Conservation (phyloP, 2,797 vertebrate genomes). For the Onychomys leucogaster region DNA sequence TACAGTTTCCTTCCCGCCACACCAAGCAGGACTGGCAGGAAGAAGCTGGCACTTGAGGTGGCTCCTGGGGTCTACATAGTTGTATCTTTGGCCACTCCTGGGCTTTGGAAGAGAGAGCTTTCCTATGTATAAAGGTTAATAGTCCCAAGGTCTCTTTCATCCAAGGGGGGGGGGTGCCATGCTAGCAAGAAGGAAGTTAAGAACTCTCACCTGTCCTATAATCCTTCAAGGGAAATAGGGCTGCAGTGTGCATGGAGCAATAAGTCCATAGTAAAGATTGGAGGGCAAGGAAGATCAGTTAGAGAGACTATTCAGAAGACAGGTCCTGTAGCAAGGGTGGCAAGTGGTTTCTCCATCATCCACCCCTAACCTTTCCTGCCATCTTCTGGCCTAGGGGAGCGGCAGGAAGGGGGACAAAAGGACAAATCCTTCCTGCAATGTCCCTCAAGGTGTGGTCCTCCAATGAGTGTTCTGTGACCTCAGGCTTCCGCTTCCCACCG, state of each 20-base stretch:
- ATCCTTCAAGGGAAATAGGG: neutral
- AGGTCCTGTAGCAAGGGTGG: fast-evolving
- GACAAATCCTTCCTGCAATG: fast-evolving
- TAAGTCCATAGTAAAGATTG: neutral
- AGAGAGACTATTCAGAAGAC: neutral
- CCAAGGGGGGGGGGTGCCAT: neutral
- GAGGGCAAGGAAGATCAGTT: neutral
- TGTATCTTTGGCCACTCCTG: neutral
- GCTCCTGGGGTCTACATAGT: neutral
- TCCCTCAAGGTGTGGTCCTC: neutral
- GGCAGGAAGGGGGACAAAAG: neutral
- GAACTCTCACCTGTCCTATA: neutral
- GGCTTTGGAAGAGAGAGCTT: neutral
- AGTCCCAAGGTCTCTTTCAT: neutral
- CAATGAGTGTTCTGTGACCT: neutral
- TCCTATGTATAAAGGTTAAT: neutral
- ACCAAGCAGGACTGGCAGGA: neutral
- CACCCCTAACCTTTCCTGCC: neutral
- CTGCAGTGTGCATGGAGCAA: neutral
- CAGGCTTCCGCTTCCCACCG: neutral
- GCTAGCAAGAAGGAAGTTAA: neutral
- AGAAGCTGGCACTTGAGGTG: neutral
- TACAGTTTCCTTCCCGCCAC: neutral
- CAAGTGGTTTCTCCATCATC: neutral
- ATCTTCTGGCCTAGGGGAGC: neutral